These are phyloP conservation scores for Ptychadena robeensis DNA, from an alignment of 2,797 vertebrate genomes.

Conservation along the genomic window DNA sequence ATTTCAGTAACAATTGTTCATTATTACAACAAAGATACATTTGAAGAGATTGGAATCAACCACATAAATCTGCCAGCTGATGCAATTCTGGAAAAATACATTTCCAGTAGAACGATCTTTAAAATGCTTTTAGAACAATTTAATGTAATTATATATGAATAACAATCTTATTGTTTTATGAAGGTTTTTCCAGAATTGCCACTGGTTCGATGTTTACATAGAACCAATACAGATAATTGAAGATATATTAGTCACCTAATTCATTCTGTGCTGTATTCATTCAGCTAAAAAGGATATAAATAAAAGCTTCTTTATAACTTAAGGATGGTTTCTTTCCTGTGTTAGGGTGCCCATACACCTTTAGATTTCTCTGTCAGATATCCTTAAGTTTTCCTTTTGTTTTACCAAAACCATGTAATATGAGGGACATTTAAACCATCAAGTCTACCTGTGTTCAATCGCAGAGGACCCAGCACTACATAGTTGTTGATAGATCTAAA, in stretches of 20 bases:
- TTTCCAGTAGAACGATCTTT: background rate
- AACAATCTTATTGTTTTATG: background rate
- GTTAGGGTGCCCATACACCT: too few species aligned
- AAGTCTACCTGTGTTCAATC: too few species aligned
- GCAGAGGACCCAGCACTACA: too few species aligned
- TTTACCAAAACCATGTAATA: too few species aligned
- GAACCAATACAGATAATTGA: background rate
- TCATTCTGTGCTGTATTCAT: background rate
- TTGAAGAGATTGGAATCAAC: conserved; percentile 7
- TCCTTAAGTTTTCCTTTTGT: too few species aligned
- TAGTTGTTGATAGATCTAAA: too few species aligned
- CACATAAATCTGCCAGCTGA: conserved; percentile 15
- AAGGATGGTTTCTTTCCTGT: too few species aligned
- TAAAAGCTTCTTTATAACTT: too few species aligned
- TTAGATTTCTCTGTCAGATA: too few species aligned
- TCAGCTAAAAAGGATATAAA: background rate
- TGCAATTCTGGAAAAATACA: background rate
- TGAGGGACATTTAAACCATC: too few species aligned
- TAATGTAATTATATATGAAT: conserved; percentile 18
- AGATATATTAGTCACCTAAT: background rate
- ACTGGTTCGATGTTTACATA: background rate
- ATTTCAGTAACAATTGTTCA: conserved; percentile 6
- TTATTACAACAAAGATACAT: conserved; percentile 45
- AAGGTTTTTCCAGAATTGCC: conserved; percentile 1
- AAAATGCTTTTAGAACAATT: conserved; percentile 7